Evolutionary conservation across 2,888 invertebrate genomes (phyloP).

Genomic region (Lacanobia oleracea): DNA sequence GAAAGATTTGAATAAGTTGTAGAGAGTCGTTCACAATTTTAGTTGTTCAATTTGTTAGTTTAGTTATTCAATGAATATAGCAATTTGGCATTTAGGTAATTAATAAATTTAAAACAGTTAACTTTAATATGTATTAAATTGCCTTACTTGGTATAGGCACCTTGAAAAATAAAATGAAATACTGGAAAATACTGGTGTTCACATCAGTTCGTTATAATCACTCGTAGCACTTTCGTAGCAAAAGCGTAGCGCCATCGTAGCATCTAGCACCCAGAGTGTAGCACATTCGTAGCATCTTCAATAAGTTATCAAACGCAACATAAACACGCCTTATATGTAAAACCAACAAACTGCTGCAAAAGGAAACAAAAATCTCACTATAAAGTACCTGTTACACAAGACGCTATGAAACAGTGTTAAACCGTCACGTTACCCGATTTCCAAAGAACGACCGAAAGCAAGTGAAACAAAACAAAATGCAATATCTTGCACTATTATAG

Average conservation of each 20-base stretch:
- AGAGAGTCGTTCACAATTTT: neutral
- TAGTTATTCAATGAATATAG: neutral
- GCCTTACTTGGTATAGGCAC: no score
- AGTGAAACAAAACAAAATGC: constrained; percentile 44
- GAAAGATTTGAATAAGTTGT: neutral
- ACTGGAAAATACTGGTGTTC: no score
- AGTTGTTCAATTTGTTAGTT: neutral
- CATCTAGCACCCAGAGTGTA: neutral
- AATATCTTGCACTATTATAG: constrained; percentile 34
- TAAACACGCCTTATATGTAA: neutral
- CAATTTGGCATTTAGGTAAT: no score
- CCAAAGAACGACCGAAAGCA: constrained; percentile 20
- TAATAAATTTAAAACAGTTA: neutral
- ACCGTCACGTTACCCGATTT: constrained; percentile 50
- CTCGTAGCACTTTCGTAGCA: constrained; percentile 16
- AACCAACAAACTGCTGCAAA: neutral
- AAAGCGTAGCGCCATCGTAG: constrained; percentile 13
- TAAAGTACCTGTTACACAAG: constrained; percentile 14
- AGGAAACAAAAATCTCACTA: neutral
- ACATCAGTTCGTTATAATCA: neutral
- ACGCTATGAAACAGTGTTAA: constrained; percentile 19
- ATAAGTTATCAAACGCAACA: neutral
- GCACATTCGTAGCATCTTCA: constrained; percentile 4
- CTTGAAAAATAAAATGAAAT: neutral
- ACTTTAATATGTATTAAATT: neutral